A percentile compares a stretch with the other conserved stretches of the same genome.
phyloP scores from a whole-genome alignment of 2,888 invertebrate genomes.

The Acleris laterana region DNA sequence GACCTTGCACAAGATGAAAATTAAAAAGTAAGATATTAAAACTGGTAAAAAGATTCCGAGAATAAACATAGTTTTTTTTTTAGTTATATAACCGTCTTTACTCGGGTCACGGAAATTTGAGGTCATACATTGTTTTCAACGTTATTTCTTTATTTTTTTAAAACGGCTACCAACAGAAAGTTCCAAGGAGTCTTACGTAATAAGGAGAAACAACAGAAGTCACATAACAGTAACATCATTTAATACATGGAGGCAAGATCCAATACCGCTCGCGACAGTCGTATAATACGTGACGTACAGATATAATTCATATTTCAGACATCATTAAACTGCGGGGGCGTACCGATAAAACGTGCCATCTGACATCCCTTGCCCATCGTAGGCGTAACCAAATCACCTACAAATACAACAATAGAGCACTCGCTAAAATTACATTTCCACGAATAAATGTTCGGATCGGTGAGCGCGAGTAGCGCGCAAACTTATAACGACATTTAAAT shows the following conservation, averaged over 20 bases:
- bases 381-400: constrained; percentile 14
- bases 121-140: too few species aligned
- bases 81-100: too few species aligned
- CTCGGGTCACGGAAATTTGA: too few species aligned
- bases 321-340: constrained; percentile 15
- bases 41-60: too few species aligned
- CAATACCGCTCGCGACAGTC: constrained; percentile 7
- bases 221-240: constrained; percentile 1
- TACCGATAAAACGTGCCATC: constrained; percentile 6
- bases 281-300: constrained; percentile 20
- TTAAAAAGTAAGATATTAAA: too few species aligned
- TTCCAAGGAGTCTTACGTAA: constrained; percentile 23
- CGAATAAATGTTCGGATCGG: constrained; percentile 23
- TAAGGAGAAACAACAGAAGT: not conserved
- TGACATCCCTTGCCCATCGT: constrained; percentile 4
- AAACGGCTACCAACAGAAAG: constrained; percentile 1
- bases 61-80: too few species aligned
- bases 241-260: not conserved
- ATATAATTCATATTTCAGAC: constrained; percentile 24
- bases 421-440: constrained; percentile 22
- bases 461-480: constrained; percentile 22
- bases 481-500: constrained; percentile 32
- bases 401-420: constrained; percentile 21
- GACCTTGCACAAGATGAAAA: too few species aligned
- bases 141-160: too few species aligned